These are phyloP conservation scores for Phocoena sinus DNA, from an alignment of 2,113 vertebrate species.

Conservation along the genomic window DNA sequence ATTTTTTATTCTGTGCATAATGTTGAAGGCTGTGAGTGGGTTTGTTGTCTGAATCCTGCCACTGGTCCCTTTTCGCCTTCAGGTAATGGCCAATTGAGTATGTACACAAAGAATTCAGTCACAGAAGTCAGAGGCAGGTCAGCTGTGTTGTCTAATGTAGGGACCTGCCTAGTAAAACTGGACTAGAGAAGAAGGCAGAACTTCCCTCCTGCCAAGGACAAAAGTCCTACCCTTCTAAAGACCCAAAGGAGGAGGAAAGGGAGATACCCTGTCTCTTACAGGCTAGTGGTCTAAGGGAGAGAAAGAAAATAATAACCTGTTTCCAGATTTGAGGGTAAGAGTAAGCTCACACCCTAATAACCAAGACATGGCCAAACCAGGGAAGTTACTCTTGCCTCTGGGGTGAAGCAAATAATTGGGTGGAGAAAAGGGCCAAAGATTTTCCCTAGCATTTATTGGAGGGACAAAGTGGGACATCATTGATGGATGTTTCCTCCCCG, in stretches of 20 bases:
- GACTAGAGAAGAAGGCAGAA: background rate
- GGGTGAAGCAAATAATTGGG: background rate
- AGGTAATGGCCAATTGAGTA: background rate
- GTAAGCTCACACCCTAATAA: background rate
- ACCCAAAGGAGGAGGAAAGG: background rate
- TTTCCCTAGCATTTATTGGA: background rate
- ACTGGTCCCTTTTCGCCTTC: background rate
- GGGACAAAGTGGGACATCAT: background rate
- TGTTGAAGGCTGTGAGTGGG: background rate
- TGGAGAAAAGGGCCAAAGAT: background rate
- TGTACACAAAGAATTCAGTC: background rate
- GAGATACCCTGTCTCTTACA: background rate
- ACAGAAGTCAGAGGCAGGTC: background rate
- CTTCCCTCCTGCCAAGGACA: background rate
- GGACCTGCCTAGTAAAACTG: background rate
- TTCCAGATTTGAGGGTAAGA: background rate
- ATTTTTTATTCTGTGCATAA: background rate
- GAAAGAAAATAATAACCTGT: background rate
- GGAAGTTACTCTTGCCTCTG: background rate
- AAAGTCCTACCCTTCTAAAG: background rate
- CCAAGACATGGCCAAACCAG: background rate
- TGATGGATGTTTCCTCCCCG: background rate
- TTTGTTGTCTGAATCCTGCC: background rate
- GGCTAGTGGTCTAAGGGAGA: background rate
- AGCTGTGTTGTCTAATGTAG: background rate